Percentiles rank a stretch among this genome's conserved stretches.
These are phyloP conservation scores for Stictonetta naevosa DNA, from an alignment of 2,113 vertebrate species.

Conservation along the genomic window DNA sequence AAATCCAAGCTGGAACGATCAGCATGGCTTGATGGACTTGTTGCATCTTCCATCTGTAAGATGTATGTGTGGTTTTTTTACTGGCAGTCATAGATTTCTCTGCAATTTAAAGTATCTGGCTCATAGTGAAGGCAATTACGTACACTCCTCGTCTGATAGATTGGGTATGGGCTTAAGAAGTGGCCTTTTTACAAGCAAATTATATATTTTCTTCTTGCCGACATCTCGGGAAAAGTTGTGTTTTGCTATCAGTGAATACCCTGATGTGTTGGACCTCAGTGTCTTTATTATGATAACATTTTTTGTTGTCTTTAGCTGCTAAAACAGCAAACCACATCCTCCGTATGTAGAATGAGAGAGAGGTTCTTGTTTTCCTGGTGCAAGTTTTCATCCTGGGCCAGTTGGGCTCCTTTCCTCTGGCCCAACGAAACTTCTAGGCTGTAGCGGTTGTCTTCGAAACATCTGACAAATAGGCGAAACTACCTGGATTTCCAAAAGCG, in stretches of 20 bases:
- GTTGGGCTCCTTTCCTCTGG: background rate
- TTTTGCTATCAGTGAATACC: background rate
- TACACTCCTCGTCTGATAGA: background rate
- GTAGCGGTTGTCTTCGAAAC: background rate
- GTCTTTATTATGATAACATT: background rate
- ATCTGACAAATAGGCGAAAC: fast-evolving
- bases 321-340: background rate
- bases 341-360: background rate
- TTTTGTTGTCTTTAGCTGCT: background rate
- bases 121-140: fast-evolving
- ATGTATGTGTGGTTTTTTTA: background rate
- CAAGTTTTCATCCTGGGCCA: fast-evolving
- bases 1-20: background rate
- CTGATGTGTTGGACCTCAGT: fast-evolving
- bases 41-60: background rate
- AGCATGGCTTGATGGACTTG: background rate
- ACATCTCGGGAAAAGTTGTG: background rate
- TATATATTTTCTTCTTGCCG: background rate
- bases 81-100: fast-evolving
- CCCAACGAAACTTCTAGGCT: fast-evolving
- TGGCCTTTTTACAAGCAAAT: fast-evolving
- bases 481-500: background rate
- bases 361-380: background rate
- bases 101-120: background rate
- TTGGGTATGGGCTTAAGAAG: background rate